Evolutionary conservation across 2,888 invertebrate genomes (phyloP), one percentile per base, ranked within the genome.

Genomic region (Pachliopta kotzebuea): DNA sequence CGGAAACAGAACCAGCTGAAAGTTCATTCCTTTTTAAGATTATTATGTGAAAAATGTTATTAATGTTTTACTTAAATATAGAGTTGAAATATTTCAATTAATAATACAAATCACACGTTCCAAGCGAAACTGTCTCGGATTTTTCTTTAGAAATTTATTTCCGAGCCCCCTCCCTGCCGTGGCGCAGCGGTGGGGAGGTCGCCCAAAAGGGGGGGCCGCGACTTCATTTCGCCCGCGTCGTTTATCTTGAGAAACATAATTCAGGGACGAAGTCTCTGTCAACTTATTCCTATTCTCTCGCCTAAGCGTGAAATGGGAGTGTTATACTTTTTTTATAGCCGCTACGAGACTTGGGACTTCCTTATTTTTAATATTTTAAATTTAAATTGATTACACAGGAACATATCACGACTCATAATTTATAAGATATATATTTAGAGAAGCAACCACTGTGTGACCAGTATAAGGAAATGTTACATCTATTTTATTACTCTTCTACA

Each of bases 161-260:
- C 76, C 83, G 75, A 81, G 79, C 79, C 74, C 80, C 84, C 83
- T 81, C 83, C 75, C 79, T 81, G 18, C n/a, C 7, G 81, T 84
- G 85, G 83, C 77, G 79, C 76, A 78, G 77, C 70, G 57, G 65
- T 52, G 60, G 65, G 68, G 69, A 60, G 66, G 58, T 64, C 65
- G 50, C 59, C 63, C 50, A 72, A 73, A 75, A 70, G 71, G 75
- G 80, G 81, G 85, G 90, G 88, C 83, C 83, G 93, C 93, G 94
- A 94, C 94, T 94, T 94, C 94, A 94, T 94, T 94, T 94, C 93
- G 94, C 93, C 93, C 92, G 91, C 92, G 93, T 93, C 94, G 94
- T 94, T 94, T 94, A 94, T 94, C 94, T 94, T 94, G 90, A 93
- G 92, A 89, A 92, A 93, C 93, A 94, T 94, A 94, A 94, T 90